Evolutionary conservation across 2,113 vertebrate species (phyloP).

Genomic region (Grammomys dolichurus): DNA sequence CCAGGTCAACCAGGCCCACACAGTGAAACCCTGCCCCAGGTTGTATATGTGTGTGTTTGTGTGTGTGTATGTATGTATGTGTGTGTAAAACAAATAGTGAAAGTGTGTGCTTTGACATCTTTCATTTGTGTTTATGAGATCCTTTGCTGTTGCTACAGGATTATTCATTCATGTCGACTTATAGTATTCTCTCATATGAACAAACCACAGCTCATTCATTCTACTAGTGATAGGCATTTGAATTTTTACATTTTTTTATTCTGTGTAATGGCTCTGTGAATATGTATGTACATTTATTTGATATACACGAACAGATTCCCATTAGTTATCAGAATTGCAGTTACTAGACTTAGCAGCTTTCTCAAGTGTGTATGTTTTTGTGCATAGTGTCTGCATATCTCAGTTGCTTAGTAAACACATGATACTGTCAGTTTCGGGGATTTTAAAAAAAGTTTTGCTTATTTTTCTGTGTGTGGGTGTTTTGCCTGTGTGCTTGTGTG

Average conservation of each 20-base stretch:
- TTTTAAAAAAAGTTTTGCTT: too few species aligned
- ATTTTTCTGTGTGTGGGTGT: not conserved
- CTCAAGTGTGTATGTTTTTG: not conserved
- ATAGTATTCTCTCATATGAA: not conserved
- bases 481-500: not conserved
- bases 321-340: not conserved
- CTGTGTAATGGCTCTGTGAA: slow-evolving; percentile 24
- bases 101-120: slow-evolving; percentile 27
- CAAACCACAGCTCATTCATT: slow-evolving; percentile 29
- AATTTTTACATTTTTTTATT: slow-evolving; percentile 38
- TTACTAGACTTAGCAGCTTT: not conserved
- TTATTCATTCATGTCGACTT: slow-evolving; percentile 28
- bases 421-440: not conserved
- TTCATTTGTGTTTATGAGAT: slow-evolving; percentile 8
- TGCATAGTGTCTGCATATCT: not conserved
- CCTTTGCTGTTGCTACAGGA: not conserved
- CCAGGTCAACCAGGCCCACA: not conserved
- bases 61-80: not conserved
- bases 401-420: not conserved
- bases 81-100: not conserved
- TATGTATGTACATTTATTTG: not conserved
- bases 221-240: not conserved
- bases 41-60: not conserved
- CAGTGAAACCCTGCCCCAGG: not conserved
- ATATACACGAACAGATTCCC: not conserved